A percentile compares a stretch with the other conserved stretches of the same genome.
Conservation (phyloP, 2,797 vertebrate species). For the Carcharodon carcharias region DNA sequence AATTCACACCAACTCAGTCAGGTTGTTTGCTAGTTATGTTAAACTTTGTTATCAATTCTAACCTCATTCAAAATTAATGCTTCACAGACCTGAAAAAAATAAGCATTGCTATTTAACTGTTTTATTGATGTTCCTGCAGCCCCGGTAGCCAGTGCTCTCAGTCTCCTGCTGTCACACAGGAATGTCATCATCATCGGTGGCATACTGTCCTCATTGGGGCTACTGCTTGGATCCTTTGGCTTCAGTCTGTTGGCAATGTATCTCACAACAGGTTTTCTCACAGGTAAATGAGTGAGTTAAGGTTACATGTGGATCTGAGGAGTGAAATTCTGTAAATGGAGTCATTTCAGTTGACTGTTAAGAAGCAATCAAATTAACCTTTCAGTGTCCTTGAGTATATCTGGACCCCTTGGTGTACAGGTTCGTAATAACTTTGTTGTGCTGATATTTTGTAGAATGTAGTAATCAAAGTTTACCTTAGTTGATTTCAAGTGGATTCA, state of each 20-base stretch:
- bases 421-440: not conserved
- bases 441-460: not conserved
- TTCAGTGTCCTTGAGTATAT: not conserved
- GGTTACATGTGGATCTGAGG: not conserved
- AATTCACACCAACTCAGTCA: not conserved
- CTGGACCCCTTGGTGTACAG: not conserved
- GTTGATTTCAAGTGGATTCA: not conserved
- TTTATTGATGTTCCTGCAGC: conserved; percentile 45
- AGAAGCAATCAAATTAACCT: not conserved
- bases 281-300: conserved; percentile 49
- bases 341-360: not conserved
- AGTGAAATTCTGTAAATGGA: not conserved
- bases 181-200: conserved; percentile 54
- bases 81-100: not conserved
- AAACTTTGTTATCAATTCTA: not conserved
- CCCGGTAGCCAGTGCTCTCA: conserved; percentile 53
- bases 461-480: not conserved
- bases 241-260: conserved; percentile 56
- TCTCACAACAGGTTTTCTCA: conserved; percentile 52
- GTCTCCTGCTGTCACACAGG: conserved; percentile 51
- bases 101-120: not conserved
- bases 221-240: conserved; percentile 54
- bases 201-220: conserved; percentile 48
- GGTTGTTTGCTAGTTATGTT: not conserved
- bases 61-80: not conserved